A percentile compares a stretch with the other conserved stretches of the same genome.
Conservation (phyloP, 2,888 invertebrate genomes). For the Xiphydria camelus region DNA sequence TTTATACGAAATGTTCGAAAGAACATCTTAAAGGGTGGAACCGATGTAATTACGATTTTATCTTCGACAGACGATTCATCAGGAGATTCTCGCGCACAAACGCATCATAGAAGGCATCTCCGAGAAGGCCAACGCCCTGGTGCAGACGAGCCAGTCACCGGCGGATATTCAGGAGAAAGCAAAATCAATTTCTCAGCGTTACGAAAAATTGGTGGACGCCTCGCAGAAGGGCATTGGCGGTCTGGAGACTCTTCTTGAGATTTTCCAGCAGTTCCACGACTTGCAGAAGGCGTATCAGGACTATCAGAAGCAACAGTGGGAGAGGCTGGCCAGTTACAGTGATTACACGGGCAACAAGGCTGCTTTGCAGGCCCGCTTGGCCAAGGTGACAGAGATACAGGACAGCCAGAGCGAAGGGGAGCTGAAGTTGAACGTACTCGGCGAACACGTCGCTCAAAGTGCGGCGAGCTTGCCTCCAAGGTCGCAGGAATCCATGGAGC, state of each 20-base stretch:
- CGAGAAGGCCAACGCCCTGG: constrained; percentile 79
- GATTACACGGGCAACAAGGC: constrained; percentile 88
- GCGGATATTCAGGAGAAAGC: constrained; percentile 71
- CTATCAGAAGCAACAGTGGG: constrained; percentile 89
- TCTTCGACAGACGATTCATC: constrained; percentile 67
- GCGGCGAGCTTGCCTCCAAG: constrained; percentile 74
- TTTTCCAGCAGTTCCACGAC: constrained; percentile 85
- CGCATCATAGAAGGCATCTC: constrained; percentile 87
- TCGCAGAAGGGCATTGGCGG: constrained; percentile 71
- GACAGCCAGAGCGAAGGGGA: constrained; percentile 78
- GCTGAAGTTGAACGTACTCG: constrained; percentile 75
- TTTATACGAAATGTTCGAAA: not conserved
- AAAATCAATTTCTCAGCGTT: constrained; percentile 74
- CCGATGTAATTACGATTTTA: constrained; percentile 3
- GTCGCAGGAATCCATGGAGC: constrained; percentile 82
- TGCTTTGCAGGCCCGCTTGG: constrained; percentile 78
- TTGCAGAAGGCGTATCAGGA: constrained; percentile 85
- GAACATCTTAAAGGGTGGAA: not conserved
- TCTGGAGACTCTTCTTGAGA: constrained; percentile 76
- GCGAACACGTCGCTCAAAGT: constrained; percentile 73
- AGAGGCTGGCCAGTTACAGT: constrained; percentile 78
- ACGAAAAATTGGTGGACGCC: constrained; percentile 71
- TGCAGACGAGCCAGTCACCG: constrained; percentile 62
- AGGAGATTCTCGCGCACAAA: constrained; percentile 90
- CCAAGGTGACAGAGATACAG: constrained; percentile 79